Base-by-base conservation (phyloP, 1,140 invertebrate species). In the Stenopsyche tienmushanensis region DNA sequence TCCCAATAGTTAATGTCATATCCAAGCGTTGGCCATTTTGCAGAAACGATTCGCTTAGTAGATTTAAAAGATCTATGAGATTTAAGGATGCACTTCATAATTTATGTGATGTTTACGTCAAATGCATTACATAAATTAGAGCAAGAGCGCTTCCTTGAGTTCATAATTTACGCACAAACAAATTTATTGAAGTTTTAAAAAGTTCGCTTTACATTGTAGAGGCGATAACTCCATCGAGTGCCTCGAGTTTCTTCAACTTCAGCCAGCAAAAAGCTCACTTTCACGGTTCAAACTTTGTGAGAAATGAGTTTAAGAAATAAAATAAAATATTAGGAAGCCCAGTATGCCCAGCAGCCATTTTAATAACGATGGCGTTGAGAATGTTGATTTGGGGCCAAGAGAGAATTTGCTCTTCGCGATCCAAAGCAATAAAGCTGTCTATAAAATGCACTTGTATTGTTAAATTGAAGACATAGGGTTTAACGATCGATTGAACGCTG, bases 361-460 rank as follows among this genome's bases (percentile, higher is more conserved):
- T 53, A 53, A 53, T 53, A 53, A 53, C 15, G 15, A 21, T 9
- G 20, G 7, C 15, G 3, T 26, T 13, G 10, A 24, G 23, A 26
- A 53, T 15, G 50, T 53, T 53, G 50, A 24, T 53, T 53, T 53
- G 21, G 21, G 50, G 50, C 50, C 18, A 53, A 53, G 15, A 53
- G 10, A 21, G 50, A 53, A 53, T 24, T 24, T 20, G 50, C 23
- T 26, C 24, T 9, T 15, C 10, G 50, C 9, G 23, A 53, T 53
- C 9, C 50, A 53, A 13, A 3, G 50, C 50, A 53, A 53, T 53
- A 53, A 53, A 53, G 23, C 50, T 53, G 50, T 53, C 50, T 24
- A 21, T 7, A 18, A 47, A 47, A 47, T 15, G 44, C 44, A 47
- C 17, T 47, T 47, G 18, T 15, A 8, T 15, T 20, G 18, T 20